These are phyloP conservation scores for Mylabris sibirica DNA, from an alignment of 2,888 invertebrate species.

Conservation along the genomic window DNA sequence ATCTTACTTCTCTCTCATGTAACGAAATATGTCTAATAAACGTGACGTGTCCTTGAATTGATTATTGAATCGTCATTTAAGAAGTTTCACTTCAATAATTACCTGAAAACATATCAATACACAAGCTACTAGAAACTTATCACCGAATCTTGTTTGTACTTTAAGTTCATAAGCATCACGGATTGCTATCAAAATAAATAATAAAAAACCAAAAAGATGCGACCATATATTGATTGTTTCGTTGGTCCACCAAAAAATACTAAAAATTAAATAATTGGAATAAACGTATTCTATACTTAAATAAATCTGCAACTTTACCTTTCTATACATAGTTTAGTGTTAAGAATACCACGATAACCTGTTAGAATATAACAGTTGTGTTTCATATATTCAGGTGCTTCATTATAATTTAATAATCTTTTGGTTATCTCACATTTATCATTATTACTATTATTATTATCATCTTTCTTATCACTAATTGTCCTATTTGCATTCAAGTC, in stretches of 20 bases:
- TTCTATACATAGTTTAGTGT: conserved; percentile 84
- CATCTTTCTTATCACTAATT: background rate
- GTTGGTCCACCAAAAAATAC: conserved; percentile 96
- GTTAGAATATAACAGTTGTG: conserved; percentile 86
- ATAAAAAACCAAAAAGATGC: conserved; percentile 85
- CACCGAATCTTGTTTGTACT: conserved; percentile 78
- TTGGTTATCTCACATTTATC: conserved; percentile 26
- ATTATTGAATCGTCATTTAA: no score
- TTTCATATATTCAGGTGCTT: conserved; percentile 83
- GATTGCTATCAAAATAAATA: conserved; percentile 83
- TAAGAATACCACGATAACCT: conserved; percentile 85
- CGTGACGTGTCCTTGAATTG: no score
- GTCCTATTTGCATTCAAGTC: conserved; percentile 12
- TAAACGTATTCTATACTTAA: background rate
- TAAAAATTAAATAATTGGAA: conserved; percentile 59
- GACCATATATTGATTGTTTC: conserved; percentile 99
- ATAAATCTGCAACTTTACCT: conserved; percentile 78
- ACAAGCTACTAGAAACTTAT: conserved; percentile 85
- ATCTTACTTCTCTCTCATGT: no score
- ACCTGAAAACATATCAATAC: conserved; percentile 90
- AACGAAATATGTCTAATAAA: no score
- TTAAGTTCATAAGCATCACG: conserved; percentile 84
- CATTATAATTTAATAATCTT: conserved; percentile 59
- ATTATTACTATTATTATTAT: conserved; percentile 15
- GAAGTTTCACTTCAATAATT: no score